Evolutionary conservation across 2,797 vertebrate species (phyloP), one percentile per base, ranked within the genome.

Genomic region (Acanthurus lineatus): DNA sequence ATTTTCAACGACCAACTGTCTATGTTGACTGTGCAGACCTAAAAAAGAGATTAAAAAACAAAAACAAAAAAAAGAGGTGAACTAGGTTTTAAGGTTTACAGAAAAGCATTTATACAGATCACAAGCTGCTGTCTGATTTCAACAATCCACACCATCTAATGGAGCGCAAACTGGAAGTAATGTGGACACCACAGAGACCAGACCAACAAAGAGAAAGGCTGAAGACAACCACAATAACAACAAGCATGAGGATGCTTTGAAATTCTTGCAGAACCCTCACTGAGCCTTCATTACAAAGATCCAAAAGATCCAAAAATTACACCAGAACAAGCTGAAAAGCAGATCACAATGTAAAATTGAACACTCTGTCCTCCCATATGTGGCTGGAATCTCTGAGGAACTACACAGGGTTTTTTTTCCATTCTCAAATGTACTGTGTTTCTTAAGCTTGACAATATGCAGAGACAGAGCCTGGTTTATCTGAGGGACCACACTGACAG

Each of bases 71-170:
- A 25, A 62, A 22, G 15, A 60, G 7, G 40, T 69, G 44, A 44
- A 74, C 12, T 49, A 49, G 22, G 76, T 62, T 49, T 28, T 69
- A 67, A 53, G 73, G 48, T 79, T 77, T 66, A 45, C 2, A 68
- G 64, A 73, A 67, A 81, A 73, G 53, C 19, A 60, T 75, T 69
- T 62, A 93, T 90, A 81, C 25, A 65, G 59, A 63, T 71, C 79
- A 56, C 53, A 45, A 63, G 5, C 48, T 70, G 42, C 40, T 60
- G 44, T 74, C 67, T 69, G 22, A 70, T 63, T 57, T 57, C 14
- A 48, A 68, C 48, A 52, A 40, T 64, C 11, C 40, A 69, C 48
- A 59, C 20, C 47, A 44, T 42, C 32, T 49, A 74, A 38, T 49
- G 44, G 20, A 60, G 67, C 70, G 20, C 45, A 67, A 47, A 70